Base-by-base conservation (phyloP, 2,797 vertebrate species). In the Triplophysa yarkandensis region DNA sequence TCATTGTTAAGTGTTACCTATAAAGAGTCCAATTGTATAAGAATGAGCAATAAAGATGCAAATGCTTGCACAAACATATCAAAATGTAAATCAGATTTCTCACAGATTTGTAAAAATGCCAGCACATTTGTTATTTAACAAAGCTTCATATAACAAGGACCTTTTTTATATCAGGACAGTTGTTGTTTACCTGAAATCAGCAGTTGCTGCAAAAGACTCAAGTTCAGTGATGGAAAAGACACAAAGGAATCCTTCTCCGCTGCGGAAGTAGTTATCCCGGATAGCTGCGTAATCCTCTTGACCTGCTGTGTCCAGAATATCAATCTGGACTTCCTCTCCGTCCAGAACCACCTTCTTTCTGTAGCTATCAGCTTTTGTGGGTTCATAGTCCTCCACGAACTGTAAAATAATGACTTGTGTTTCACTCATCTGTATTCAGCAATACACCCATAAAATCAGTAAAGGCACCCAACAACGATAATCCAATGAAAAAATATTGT, bases 301-400 rank as follows among this genome's bases (percentile, higher is more conserved):
- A 43, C 97, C 97, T 2, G 97, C 97, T 17, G 97, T 99, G 81
- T 99, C 97, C 61, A 99, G 85, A 85, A 99, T 99, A 87, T 99
- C 96, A 19, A 99, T 99, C 85, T 98, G 97, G 6, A 99, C 97
- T 84, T 98, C 97, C 84, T 98, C 97, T 23, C 97, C 96, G 52
- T 99, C 97, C 87, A 99, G 89, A 79, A 99, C 97, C 41, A 98
- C 97, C 79, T 98, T 98, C 89, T 99, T 99, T 83, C 97, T 93
- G 87, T 99, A 99, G 86, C 97, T 99, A 87, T 98, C 97, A 1
- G 97, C 97, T 91, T 99, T 98, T 74, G 97, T 98, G 28, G 97
- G 97, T 80, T 99, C 97, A 55, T 99, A 99, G 86, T 99, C 97
- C 82, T 99, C 97, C 71, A 99, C 97, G 87, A 99, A 99, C 97